A percentile compares a stretch with the other conserved stretches of the same genome.
Evolutionary conservation across 2,797 vertebrate species (phyloP).

Genomic region (Rousettus madagascariensis): DNA sequence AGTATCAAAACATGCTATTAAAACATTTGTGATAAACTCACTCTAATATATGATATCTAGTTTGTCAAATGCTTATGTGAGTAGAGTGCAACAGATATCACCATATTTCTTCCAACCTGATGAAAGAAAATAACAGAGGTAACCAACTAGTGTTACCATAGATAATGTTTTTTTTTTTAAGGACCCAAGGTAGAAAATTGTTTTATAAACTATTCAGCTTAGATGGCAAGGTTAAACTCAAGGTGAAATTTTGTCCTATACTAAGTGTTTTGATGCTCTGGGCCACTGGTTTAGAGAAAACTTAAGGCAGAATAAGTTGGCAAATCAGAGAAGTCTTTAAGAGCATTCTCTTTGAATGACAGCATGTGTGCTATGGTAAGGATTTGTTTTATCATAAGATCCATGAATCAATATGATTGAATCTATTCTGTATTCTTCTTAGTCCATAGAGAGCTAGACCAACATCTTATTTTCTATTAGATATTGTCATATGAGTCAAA

Average conservation of each 20-base stretch:
- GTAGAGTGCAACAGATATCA: background rate
- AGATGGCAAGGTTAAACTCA: background rate
- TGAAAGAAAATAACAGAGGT: background rate
- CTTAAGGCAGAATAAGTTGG: background rate
- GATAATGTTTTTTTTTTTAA: background rate
- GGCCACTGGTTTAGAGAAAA: background rate
- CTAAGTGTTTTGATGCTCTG: background rate
- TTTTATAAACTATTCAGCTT: background rate
- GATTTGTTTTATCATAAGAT: background rate
- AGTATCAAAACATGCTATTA: background rate
- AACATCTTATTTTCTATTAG: background rate
- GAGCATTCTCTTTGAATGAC: background rate
- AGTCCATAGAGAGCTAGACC: background rate
- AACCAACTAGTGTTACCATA: background rate
- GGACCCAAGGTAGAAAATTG: background rate
- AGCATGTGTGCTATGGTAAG: background rate
- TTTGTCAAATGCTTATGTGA: background rate
- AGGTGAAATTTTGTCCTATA: background rate
- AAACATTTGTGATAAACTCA: background rate
- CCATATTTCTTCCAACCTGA: background rate
- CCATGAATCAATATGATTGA: background rate
- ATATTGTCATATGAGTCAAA: background rate
- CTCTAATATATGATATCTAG: background rate
- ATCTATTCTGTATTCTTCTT: background rate
- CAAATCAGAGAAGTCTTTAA: background rate